Evolutionary conservation across 1,140 invertebrate species (phyloP).

Genomic region (Zaprionus tsacasi): DNA sequence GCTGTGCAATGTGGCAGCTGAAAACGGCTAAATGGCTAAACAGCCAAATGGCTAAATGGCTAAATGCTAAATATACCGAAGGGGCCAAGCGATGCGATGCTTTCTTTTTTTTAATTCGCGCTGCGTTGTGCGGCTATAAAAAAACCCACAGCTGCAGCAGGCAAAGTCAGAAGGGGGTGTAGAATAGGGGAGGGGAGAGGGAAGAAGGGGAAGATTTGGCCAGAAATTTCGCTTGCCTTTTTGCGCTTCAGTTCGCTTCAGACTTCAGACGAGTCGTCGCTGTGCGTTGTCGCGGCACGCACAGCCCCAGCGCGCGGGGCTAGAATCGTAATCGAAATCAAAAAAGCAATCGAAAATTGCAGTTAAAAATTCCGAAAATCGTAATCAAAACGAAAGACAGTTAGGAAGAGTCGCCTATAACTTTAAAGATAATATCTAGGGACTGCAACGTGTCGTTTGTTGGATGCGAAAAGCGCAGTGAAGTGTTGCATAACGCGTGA

Average conservation of each 20-base stretch:
- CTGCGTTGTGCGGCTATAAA: slow-evolving; percentile 59
- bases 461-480: background rate
- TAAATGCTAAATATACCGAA: slow-evolving; percentile 70
- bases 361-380: slow-evolving; percentile 8
- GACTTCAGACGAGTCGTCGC: slow-evolving; percentile 2
- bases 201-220: background rate
- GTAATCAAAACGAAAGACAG: slow-evolving; percentile 1
- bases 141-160: slow-evolving; percentile 65
- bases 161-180: slow-evolving; percentile 12
- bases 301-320: slow-evolving; percentile 23
- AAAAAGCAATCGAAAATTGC: background rate
- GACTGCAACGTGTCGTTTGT: background rate
- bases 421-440: background rate
- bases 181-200: background rate
- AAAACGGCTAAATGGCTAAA: slow-evolving; percentile 26
- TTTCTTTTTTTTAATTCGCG: slow-evolving; percentile 52
- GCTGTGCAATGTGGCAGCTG: slow-evolving; percentile 56
- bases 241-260: slow-evolving; percentile 55
- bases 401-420: no score
- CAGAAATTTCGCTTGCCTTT: slow-evolving; percentile 32
- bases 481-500: slow-evolving; percentile 44
- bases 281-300: slow-evolving; percentile 22
- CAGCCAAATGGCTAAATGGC: slow-evolving; percentile 27
- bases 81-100: slow-evolving; percentile 39
- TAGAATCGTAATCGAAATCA: background rate